phyloP scores from a whole-genome alignment of 2,113 vertebrate genomes.

The Ptyas mucosa region DNA sequence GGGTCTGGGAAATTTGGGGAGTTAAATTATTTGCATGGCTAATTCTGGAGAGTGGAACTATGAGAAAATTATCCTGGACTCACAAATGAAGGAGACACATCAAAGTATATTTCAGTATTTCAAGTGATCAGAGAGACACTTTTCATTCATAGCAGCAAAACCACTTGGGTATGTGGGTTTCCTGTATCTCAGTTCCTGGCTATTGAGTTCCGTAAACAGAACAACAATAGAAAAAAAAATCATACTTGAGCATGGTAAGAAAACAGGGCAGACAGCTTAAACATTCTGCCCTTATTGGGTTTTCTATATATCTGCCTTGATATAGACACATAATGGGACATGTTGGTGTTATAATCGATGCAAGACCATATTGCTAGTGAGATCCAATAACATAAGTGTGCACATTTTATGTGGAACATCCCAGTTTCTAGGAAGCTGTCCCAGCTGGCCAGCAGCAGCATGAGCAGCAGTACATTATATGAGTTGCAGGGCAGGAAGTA shows the following conservation, averaged over 20 bases:
- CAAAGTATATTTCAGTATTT: neutral
- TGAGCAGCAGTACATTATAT: neutral
- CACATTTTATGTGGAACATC: neutral
- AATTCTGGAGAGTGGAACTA: neutral
- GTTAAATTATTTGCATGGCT: neutral
- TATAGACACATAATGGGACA: neutral
- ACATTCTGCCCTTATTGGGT: neutral
- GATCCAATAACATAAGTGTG: neutral
- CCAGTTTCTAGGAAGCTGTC: neutral
- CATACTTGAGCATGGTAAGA: neutral
- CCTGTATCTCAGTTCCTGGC: neutral
- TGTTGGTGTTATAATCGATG: neutral
- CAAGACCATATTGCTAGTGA: neutral
- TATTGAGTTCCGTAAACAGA: neutral
- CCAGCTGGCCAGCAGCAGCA: neutral
- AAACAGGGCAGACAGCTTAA: neutral
- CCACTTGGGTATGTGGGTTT: neutral
- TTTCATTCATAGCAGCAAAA: neutral
- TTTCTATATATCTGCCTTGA: neutral
- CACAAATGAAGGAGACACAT: neutral
- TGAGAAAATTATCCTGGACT: neutral
- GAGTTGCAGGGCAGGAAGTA: neutral
- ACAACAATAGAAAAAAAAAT: neutral
- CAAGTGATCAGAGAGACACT: neutral
- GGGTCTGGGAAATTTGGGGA: neutral